These are phyloP conservation scores for Drosophila meridionalis DNA, from an alignment of 2,888 invertebrate genomes.

Conservation along the genomic window DNA sequence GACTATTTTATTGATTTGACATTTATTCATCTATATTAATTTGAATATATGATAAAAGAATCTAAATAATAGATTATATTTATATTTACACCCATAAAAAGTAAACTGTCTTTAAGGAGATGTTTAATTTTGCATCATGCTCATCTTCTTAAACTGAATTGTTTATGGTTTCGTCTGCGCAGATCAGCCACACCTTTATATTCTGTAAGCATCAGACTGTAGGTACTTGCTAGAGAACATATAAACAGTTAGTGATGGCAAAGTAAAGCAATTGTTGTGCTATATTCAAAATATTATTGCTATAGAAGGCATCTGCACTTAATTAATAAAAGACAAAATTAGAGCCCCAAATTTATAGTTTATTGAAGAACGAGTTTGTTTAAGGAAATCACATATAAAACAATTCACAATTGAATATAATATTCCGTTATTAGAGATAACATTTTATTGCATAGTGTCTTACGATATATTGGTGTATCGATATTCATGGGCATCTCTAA, in stretches of 20 bases:
- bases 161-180: not conserved
- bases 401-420: not conserved
- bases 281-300: not conserved
- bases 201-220: not conserved
- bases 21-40: not conserved
- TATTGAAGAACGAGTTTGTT: not conserved
- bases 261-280: not conserved
- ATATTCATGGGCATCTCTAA: not conserved
- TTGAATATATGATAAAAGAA: no score
- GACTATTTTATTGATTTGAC: not conserved
- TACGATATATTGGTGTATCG: not conserved
- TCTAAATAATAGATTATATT: no score
- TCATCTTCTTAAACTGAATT: not conserved
- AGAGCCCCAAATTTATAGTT: not conserved
- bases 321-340: not conserved
- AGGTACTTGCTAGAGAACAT: not conserved
- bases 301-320: not conserved
- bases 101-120: not conserved
- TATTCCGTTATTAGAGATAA: constrained; percentile 5
- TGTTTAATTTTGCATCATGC: not conserved
- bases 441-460: not conserved
- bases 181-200: constrained; percentile 6
- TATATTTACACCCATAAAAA: not conserved
- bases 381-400: not conserved
- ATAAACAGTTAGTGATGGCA: not conserved